Evolutionary conservation across 2,888 invertebrate species (phyloP).

Genomic region (Sympetrum striolatum): DNA sequence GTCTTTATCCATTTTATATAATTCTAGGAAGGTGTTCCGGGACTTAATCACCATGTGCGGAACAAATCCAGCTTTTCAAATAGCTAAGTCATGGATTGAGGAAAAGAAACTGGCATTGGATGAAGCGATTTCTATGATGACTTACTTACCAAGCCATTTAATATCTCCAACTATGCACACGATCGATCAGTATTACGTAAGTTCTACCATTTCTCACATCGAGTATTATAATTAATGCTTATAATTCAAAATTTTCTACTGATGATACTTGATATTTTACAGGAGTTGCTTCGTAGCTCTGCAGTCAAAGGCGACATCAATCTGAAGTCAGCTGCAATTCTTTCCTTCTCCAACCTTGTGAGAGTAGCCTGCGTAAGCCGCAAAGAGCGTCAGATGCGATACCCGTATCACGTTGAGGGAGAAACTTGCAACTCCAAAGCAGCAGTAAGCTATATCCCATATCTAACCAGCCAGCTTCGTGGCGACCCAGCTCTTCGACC

Average conservation of each 20-base stretch:
- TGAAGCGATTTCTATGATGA: constrained; percentile 52
- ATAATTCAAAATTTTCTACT: neutral
- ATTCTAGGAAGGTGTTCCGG: constrained; percentile 47
- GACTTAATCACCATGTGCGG: constrained; percentile 52
- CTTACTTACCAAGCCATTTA: constrained; percentile 53
- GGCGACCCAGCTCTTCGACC: constrained; percentile 50
- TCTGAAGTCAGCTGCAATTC: constrained; percentile 51
- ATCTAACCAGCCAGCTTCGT: constrained; percentile 48
- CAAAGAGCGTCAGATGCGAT: constrained; percentile 49
- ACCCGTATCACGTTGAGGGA: constrained; percentile 52
- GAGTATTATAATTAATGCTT: too few species aligned
- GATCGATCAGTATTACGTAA: constrained; percentile 54
- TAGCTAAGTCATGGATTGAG: constrained; percentile 54
- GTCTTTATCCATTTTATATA: too few species aligned
- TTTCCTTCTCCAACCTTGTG: constrained; percentile 54
- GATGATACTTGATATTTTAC: neutral
- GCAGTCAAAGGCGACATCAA: constrained; percentile 50
- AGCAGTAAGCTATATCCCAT: constrained; percentile 50
- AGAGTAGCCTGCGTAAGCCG: constrained; percentile 54
- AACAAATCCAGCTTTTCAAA: constrained; percentile 55
- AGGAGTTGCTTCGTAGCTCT: constrained; percentile 51
- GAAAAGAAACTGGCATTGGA: constrained; percentile 51
- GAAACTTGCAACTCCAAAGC: constrained; percentile 50
- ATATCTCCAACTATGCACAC: constrained; percentile 56
- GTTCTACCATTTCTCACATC: neutral